Evolutionary conservation across 2,797 vertebrate genomes (phyloP).

Genomic region (Borostomias antarcticus): DNA sequence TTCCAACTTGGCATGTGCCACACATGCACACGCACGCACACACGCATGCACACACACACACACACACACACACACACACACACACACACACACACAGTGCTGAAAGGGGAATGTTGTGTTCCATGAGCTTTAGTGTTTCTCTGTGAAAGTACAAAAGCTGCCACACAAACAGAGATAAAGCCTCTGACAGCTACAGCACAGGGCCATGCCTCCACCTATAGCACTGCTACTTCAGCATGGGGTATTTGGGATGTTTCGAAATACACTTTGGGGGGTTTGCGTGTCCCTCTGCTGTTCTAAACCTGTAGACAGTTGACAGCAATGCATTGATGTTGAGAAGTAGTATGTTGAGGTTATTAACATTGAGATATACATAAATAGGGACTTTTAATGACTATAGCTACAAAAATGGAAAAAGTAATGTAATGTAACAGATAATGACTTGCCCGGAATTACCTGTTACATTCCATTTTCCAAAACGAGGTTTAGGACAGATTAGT

Average conservation of each 20-base stretch:
- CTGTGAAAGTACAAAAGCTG: not conserved
- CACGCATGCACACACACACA: not conserved
- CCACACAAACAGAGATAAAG: not conserved
- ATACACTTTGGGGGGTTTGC: not conserved
- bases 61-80: not conserved
- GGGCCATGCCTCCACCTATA: not conserved
- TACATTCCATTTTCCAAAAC: too few species aligned
- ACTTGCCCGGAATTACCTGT: too few species aligned
- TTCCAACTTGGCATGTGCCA: constrained; percentile 16
- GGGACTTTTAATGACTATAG: constrained; percentile 22
- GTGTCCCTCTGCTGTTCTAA: constrained; percentile 11
- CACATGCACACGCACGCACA: not conserved
- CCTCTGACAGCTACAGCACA: not conserved
- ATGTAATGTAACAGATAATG: constrained; percentile 54
- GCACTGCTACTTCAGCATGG: not conserved
- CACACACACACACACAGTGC: not conserved
- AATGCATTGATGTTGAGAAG: too few species aligned
- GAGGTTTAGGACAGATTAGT: constrained; percentile 41
- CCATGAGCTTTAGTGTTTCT: not conserved
- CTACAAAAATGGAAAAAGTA: constrained; percentile 43
- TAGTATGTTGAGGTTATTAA: constrained; percentile 21
- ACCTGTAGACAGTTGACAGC: not conserved
- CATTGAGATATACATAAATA: constrained; percentile 42
- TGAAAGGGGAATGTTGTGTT: not conserved
- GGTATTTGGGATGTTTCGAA: not conserved